Evolutionary conservation across 2,113 vertebrate genomes (phyloP).

Genomic region (Lophura nycthemera): DNA sequence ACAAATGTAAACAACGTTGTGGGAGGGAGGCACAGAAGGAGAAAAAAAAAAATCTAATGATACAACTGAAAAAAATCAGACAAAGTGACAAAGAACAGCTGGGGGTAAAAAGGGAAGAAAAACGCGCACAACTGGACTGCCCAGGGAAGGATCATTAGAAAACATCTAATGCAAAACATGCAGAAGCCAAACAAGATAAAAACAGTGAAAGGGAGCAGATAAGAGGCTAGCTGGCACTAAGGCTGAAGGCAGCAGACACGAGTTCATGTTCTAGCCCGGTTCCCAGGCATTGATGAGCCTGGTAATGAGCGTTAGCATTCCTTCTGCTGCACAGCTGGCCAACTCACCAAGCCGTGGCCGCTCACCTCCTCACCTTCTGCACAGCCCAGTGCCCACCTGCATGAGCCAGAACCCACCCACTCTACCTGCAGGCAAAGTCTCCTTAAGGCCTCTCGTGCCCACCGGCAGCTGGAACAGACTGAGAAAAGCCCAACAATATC

Average conservation of each 20-base stretch:
- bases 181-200: neutral
- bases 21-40: neutral
- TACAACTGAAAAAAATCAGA: neutral
- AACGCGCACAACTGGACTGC: neutral
- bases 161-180: neutral
- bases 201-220: neutral
- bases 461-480: neutral
- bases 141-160: neutral
- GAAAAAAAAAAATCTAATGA: neutral
- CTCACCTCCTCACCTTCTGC: neutral
- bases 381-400: neutral
- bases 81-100: neutral
- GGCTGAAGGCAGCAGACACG: neutral
- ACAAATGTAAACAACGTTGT: slow-evolving; percentile 24
- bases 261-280: neutral
- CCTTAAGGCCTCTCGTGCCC: neutral
- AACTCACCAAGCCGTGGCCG: neutral
- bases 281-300: rapidly evolving
- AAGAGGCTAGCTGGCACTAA: neutral
- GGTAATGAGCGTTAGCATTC: neutral
- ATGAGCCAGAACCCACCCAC: neutral
- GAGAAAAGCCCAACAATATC: neutral
- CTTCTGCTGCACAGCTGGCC: neutral
- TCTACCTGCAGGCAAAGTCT: neutral
- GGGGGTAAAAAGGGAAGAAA: neutral